These are phyloP conservation scores for Ophion slaviceki DNA, from an alignment of 2,888 invertebrate species.

Conservation along the genomic window DNA sequence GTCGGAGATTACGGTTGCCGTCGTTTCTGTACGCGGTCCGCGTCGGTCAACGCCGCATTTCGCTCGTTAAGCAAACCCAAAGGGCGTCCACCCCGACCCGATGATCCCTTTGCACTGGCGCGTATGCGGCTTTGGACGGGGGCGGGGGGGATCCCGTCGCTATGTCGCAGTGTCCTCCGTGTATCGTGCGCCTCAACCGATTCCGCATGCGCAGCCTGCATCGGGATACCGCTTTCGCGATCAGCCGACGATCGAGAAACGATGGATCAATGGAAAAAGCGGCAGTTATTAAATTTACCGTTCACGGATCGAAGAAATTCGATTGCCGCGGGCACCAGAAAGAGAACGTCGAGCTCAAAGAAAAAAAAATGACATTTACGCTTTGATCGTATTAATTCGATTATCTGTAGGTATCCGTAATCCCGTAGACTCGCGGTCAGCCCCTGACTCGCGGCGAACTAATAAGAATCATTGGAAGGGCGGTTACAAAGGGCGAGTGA, in stretches of 20 bases:
- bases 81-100: constrained; percentile 45
- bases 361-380: too few relatives aligned
- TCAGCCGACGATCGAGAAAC: too few relatives aligned
- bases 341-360: too few relatives aligned
- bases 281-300: too few relatives aligned
- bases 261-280: too few relatives aligned
- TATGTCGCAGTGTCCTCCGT: neutral
- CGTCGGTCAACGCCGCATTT: constrained; percentile 60
- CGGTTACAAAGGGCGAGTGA: neutral
- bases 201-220: neutral
- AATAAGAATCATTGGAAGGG: neutral
- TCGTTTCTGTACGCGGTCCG: constrained; percentile 13
- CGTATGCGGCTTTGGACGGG: constrained; percentile 30
- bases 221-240: neutral
- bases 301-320: too few relatives aligned
- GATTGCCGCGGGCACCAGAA: too few relatives aligned
- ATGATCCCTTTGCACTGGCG: constrained; percentile 47
- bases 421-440: too few relatives aligned
- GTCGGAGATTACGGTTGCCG: constrained; percentile 28
- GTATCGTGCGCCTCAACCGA: neutral
- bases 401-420: too few relatives aligned
- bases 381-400: too few relatives aligned
- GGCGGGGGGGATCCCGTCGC: neutral
- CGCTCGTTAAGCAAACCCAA: constrained; percentile 67
- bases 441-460: neutral